Evolutionary conservation across 2,113 vertebrate species (phyloP).

Genomic region (Aepyceros melampus): DNA sequence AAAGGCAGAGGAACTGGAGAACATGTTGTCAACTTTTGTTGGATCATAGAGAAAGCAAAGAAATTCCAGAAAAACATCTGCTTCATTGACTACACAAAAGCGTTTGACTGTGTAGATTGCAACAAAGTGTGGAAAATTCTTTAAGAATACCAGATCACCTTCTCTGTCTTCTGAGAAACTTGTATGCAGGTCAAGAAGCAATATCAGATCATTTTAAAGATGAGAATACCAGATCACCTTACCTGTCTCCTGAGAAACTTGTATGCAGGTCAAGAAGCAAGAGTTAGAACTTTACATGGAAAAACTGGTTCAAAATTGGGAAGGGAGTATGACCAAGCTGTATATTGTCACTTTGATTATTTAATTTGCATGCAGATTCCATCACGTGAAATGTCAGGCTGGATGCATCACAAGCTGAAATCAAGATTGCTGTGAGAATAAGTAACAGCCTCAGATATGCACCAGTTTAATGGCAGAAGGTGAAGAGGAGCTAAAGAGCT

Average conservation of each 20-base stretch:
- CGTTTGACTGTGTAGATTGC: neutral
- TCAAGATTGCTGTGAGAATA: neutral
- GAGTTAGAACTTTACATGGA: neutral
- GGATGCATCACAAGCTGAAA: neutral
- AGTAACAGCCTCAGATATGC: neutral
- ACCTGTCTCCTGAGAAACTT: neutral
- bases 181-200: neutral
- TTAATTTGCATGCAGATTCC: neutral
- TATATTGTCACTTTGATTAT: neutral
- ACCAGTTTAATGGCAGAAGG: neutral
- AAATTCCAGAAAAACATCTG: neutral
- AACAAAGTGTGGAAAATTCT: neutral
- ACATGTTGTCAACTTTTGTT: neutral
- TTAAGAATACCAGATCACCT: neutral
- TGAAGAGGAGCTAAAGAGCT: neutral
- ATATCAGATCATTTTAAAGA: neutral
- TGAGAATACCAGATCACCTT: neutral
- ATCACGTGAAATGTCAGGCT: neutral
- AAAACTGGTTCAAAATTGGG: neutral
- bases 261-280: neutral
- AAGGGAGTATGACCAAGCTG: neutral
- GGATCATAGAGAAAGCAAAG: neutral
- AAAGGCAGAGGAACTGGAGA: neutral
- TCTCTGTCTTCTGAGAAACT: neutral
- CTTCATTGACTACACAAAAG: neutral